phyloP scores from a whole-genome alignment of 2,888 invertebrate species.

The Palloptera scutellata region DNA sequence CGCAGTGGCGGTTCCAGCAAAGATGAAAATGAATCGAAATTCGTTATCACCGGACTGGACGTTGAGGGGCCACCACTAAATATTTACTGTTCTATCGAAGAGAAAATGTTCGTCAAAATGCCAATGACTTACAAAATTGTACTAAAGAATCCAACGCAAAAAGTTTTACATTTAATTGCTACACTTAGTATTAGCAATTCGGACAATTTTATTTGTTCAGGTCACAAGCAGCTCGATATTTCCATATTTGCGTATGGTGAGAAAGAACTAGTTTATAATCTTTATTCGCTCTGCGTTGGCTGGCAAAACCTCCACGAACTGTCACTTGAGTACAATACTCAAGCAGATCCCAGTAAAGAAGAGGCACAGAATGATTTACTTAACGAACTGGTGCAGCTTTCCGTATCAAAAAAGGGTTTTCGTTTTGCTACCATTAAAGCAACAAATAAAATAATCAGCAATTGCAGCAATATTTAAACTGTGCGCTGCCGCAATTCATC shows the following conservation, averaged over 20 bases:
- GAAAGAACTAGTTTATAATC: slow-evolving; percentile 61
- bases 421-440: slow-evolving; percentile 60
- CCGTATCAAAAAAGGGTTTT: slow-evolving; percentile 64
- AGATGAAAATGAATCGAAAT: slow-evolving; percentile 63
- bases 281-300: slow-evolving; percentile 62
- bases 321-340: slow-evolving; percentile 59
- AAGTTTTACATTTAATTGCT: slow-evolving; percentile 61
- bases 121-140: slow-evolving; percentile 63
- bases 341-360: slow-evolving; percentile 59
- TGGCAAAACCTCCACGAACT: slow-evolving; percentile 64
- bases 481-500: background rate
- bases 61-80: slow-evolving; percentile 62
- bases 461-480: slow-evolving; percentile 1
- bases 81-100: slow-evolving; percentile 63
- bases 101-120: slow-evolving; percentile 64
- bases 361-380: slow-evolving; percentile 58
- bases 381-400: slow-evolving; percentile 61
- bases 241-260: slow-evolving; percentile 62
- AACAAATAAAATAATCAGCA: slow-evolving; percentile 49
- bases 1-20: slow-evolving; percentile 45
- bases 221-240: slow-evolving; percentile 78
- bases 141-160: slow-evolving; percentile 61
- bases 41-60: slow-evolving; percentile 58
- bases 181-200: slow-evolving; percentile 60
- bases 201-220: slow-evolving; percentile 95